A percentile compares a stretch with the other conserved stretches of the same genome.
phyloP scores from a whole-genome alignment of 2,797 vertebrate genomes.

The Borostomias antarcticus region DNA sequence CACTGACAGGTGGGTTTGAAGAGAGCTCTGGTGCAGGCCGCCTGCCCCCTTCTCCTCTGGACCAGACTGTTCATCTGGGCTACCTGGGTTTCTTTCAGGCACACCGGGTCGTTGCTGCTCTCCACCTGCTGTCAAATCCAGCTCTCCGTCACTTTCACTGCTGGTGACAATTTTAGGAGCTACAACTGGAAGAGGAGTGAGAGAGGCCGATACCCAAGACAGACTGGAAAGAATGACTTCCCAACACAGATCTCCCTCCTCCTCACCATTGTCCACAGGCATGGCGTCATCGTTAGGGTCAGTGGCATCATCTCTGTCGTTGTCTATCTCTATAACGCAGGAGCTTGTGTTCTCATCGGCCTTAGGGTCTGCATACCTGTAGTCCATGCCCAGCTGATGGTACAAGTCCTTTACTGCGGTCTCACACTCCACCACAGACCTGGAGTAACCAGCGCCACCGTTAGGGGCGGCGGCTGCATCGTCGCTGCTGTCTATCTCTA shows the following conservation, averaged over 20 bases:
- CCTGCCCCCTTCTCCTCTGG: no score
- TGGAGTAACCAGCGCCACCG: neutral
- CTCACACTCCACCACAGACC: constrained; percentile 7
- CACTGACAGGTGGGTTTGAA: no score
- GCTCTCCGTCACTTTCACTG: neutral
- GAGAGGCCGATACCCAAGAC: neutral
- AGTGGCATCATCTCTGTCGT: neutral
- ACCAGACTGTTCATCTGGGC: no score
- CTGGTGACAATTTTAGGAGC: neutral
- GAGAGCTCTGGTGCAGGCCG: no score
- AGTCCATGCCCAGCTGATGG: constrained; percentile 4
- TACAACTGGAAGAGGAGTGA: neutral
- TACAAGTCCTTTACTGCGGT: neutral
- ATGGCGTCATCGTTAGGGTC: neutral
- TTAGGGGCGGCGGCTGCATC: no score
- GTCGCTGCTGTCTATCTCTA: no score
- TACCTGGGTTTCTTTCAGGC: no score
- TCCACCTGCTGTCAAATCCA: no score
- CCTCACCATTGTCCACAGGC: neutral
- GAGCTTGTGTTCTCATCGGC: neutral
- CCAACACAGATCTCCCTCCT: no score
- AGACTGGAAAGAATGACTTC: neutral
- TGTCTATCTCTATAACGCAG: neutral
- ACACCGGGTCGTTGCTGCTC: no score
- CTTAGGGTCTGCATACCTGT: constrained; percentile 14